Percentiles rank a stretch among this genome's conserved stretches.
Evolutionary conservation across 2,797 vertebrate species (phyloP).

Genomic region (Mus minutoides): DNA sequence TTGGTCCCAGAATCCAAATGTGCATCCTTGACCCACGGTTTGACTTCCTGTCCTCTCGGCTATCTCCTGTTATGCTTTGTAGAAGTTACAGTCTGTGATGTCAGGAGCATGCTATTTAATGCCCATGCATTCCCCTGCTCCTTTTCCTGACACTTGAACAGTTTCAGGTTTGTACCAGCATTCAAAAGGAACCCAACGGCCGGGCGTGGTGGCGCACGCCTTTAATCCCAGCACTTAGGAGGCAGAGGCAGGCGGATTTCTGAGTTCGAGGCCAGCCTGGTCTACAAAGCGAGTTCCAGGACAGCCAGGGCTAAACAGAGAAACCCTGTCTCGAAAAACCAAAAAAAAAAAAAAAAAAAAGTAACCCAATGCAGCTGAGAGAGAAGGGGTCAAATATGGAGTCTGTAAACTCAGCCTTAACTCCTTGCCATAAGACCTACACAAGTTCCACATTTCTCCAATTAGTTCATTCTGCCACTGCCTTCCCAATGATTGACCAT

Average conservation of each 20-base stretch:
- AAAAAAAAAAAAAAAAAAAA: too few relatives aligned
- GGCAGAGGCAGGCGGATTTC: too few relatives aligned
- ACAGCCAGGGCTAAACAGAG: too few relatives aligned
- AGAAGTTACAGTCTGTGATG: neutral
- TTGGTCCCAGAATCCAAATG: neutral
- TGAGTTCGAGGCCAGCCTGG: too few relatives aligned
- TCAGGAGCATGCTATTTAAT: neutral
- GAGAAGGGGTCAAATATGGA: neutral
- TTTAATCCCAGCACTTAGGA: too few relatives aligned
- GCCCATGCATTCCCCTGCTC: neutral
- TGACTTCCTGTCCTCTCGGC: neutral
- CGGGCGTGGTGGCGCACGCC: too few relatives aligned
- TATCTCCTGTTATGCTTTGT: neutral
- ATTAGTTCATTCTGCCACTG: neutral
- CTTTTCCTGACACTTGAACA: neutral
- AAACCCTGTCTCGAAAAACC: too few relatives aligned
- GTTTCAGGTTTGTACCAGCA: neutral
- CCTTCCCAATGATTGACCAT: neutral
- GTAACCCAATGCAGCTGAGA: neutral
- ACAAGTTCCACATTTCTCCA: neutral
- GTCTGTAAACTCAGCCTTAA: neutral
- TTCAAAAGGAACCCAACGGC: constrained; percentile 11
- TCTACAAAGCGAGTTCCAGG: too few relatives aligned
- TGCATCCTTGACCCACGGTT: neutral
- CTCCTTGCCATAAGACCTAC: neutral